Conservation (phyloP, 2,888 invertebrate species). For the Rosalia funebris region DNA sequence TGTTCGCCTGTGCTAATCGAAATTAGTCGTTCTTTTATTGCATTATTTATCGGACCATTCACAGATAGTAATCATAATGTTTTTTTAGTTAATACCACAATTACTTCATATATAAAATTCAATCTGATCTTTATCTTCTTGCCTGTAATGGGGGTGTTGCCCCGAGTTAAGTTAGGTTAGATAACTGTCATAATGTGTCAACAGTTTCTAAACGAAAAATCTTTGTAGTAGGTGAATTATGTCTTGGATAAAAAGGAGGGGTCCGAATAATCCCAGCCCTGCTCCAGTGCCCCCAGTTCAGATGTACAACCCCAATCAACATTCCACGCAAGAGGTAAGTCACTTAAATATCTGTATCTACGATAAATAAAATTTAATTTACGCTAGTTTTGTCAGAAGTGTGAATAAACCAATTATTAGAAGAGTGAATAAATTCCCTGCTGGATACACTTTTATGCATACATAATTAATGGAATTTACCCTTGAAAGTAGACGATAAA, state of each 20-base stretch:
- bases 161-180: constrained; percentile 34
- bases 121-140: background rate
- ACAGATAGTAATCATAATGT: background rate
- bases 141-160: constrained; percentile 2
- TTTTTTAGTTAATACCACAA: background rate
- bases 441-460: too few species aligned
- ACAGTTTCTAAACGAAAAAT: constrained; percentile 11
- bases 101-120: background rate
- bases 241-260: constrained; percentile 63
- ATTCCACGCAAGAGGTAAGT: constrained; percentile 59
- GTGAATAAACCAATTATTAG: too few species aligned
- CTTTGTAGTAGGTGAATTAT: constrained; percentile 46
- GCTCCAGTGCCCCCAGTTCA: constrained; percentile 56
- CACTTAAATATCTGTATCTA: too few species aligned
- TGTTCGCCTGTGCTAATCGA: background rate
- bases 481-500: too few species aligned
- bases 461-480: too few species aligned
- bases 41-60: background rate
- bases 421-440: too few species aligned
- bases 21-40: background rate
- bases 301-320: constrained; percentile 63
- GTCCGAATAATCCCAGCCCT: constrained; percentile 54
- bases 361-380: too few species aligned
- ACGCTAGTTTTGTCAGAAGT: too few species aligned
- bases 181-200: constrained; percentile 21